Base-by-base conservation (phyloP, 2,888 invertebrate species). In the Achlya flavicornis region DNA sequence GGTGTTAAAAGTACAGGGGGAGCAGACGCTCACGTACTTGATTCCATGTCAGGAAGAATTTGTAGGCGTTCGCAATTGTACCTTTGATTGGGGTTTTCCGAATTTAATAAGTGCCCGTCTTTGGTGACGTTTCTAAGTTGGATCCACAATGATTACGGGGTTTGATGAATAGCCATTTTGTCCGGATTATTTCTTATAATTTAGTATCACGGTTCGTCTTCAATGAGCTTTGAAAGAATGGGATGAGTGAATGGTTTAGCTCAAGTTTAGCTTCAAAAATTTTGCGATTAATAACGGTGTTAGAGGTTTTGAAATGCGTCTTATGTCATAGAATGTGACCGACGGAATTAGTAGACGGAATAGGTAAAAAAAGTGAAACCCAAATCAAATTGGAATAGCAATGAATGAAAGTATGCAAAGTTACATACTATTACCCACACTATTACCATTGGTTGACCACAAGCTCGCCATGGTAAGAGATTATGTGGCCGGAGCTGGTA, bases 61-160 rank as follows among this genome's bases (percentile, higher is more conserved):
- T 86, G 90, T 89, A 89, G 90, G 91, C 91, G 89, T 87, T 79
- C 74, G 86, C 86, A 85, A 87, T 87, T 86, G 82, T 87, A 86
- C 83, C 83, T 84, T 80, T 85, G 85, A 90, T 87, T 86, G 85
- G 84, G 87, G 84, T 83, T 85, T 81, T 85, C 86, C 81, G 83
- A 88, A 86, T 88, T 89, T 85, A 85, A 88, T 87, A 87, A 84
- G 81, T 80, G 67, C 63, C 66, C 70, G 73, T 75, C 71, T 72
- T 67, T 59, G 61, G 66, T 66, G 72, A 75, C 73, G 46, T 63
- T 59, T 71, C 68, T 67, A 65, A 67, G 66, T 71, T 65, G 33
- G 26, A 58, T 12, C 62, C 66, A 70, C 64, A 64, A 61, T 58
- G 38, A 58, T 59, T 62, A n/a, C 11, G 53, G 32, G 61, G 62